phyloP scores from a whole-genome alignment of 2,113 vertebrate species.

The Gnathonemus longibarbis region DNA sequence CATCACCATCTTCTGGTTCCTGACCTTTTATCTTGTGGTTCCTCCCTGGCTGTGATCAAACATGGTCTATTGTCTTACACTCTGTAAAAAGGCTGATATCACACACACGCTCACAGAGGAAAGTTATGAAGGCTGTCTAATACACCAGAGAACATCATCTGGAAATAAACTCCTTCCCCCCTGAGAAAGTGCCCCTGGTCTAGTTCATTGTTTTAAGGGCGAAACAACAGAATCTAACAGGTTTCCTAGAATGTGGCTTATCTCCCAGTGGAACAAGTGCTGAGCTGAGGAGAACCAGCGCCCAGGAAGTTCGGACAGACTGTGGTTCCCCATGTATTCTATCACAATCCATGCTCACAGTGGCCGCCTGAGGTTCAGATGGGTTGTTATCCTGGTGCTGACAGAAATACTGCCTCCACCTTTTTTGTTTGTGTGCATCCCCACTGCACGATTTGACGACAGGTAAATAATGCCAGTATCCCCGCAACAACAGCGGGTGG shows the following conservation, averaged over 20 bases:
- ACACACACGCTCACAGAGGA: not conserved
- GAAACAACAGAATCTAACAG: not conserved
- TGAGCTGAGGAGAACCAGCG: not conserved
- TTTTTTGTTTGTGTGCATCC: not conserved
- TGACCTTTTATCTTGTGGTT: not conserved
- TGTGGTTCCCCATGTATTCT: not conserved
- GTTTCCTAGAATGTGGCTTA: not conserved
- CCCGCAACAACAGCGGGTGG: not conserved
- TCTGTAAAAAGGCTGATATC: too few species aligned
- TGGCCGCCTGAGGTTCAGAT: not conserved
- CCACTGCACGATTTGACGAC: not conserved
- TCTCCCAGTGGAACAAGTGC: not conserved
- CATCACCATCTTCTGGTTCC: not conserved
- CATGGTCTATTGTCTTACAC: not conserved
- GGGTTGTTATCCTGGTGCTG: not conserved
- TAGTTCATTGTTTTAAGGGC: not conserved
- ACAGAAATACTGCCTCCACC: not conserved
- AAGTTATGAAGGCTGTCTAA: not conserved
- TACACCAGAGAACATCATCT: not conserved
- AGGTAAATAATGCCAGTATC: not conserved
- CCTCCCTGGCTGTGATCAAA: not conserved
- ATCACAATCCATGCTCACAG: not conserved
- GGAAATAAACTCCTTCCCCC: not conserved
- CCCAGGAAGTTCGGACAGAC: not conserved
- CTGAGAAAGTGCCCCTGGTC: not conserved